Base-by-base conservation (phyloP, 2,797 vertebrate species). In the Macropodus opercularis region DNA sequence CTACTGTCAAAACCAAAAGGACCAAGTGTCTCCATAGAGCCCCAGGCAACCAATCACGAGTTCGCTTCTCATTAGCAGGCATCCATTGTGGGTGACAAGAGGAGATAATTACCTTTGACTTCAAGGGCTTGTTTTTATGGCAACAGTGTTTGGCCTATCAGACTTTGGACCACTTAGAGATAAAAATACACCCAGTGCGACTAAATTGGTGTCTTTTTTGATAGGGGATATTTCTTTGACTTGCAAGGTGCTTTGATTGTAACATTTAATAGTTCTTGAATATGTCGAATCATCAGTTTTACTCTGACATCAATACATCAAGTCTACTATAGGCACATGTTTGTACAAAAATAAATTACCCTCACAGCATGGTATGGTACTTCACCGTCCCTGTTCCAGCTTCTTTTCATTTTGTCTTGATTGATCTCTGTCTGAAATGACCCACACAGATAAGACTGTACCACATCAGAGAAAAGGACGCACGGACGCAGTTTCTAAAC, bases 31-130 rank as follows among this genome's bases (percentile, higher is more conserved):
- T 95, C 94, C 60, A 85, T 90, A 93, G 94, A 94, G 91, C 93
- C 90, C 88, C 78, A 84, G 90, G 90, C 91, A 89, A 92, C 92
- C 93, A 93, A 94, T 89, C 92, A 92, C 79, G 79, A 87, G 92
- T 93, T 92, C 92, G 89, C 89, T 88, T 92, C 92, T 95, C 94
- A 94, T 95, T 96, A 95, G 93, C 91, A 93, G 92, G 90, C 91
- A 91, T 93, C 92, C 92, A 93, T 94, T 94, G 93, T 91, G 90
- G 91, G 89, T 90, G 93, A 95, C 93, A 91, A 93, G 91, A 82
- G 90, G 92, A 94, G 93, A 96, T 95, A 94, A 96, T 95, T 95
- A 93, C 92, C 92, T 92, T 91, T 93, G 92, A 95, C 94, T 93
- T 93, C 92, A 92, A 93, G 91, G 93, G 93, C 93, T 91, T 92